These are phyloP conservation scores for Pelvicachromis taeniatus DNA, from an alignment of 2,113 vertebrate genomes.

Conservation along the genomic window DNA sequence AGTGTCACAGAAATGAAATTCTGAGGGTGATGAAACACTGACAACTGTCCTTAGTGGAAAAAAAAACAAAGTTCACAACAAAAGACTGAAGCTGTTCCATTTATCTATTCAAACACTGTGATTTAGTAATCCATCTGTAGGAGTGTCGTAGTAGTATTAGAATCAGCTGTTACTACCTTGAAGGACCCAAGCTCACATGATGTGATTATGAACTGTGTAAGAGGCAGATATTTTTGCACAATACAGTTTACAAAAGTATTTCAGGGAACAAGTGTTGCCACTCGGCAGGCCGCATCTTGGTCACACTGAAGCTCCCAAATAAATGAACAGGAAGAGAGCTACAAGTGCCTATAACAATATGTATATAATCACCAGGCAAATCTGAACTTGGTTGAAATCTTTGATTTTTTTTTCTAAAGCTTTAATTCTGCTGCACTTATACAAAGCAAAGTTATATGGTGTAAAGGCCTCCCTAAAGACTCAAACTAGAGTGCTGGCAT, in stretches of 20 bases:
- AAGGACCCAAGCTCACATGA: neutral
- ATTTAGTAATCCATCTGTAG: neutral
- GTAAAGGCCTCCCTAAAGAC: neutral
- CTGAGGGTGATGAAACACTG: conserved; percentile 31
- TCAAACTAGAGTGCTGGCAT: neutral
- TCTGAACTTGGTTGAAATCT: neutral
- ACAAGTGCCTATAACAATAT: neutral
- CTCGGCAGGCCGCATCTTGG: neutral
- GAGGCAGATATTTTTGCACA: neutral
- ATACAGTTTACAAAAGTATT: neutral
- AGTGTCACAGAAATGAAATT: neutral
- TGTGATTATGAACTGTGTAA: neutral
- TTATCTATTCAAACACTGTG: neutral
- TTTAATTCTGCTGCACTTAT: neutral
- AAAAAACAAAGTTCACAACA: neutral
- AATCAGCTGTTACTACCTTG: neutral
- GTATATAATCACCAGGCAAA: neutral
- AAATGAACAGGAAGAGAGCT: neutral
- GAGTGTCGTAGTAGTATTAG: neutral
- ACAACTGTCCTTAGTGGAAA: neutral
- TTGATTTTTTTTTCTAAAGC: neutral
- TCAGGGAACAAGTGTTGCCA: neutral
- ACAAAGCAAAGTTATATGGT: neutral
- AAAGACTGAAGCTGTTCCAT: neutral
- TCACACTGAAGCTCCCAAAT: neutral